Conservation (phyloP, 2,888 invertebrate genomes). For the Endotricha flammealis region DNA sequence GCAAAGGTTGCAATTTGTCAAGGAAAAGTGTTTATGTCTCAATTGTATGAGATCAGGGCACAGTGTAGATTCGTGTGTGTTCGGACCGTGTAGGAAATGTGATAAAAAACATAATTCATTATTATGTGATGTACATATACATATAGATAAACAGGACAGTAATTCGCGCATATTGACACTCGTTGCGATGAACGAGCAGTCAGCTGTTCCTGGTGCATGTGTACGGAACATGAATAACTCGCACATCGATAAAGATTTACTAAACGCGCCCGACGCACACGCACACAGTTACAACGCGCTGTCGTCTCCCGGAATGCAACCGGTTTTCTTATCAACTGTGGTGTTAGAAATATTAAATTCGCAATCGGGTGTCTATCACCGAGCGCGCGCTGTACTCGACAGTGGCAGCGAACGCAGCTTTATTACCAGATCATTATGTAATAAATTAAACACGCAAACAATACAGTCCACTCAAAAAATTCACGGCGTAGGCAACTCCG, state of each 20-base stretch:
- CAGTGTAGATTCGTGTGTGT: not conserved
- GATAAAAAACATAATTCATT: constrained; percentile 14
- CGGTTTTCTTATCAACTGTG: constrained; percentile 8
- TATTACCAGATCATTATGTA: constrained; percentile 9
- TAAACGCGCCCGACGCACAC: not conserved
- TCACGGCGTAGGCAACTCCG: constrained; percentile 7
- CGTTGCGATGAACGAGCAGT: not conserved
- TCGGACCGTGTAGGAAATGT: constrained; percentile 15
- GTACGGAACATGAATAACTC: not conserved
- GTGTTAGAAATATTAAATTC: constrained; percentile 5
- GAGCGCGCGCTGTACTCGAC: constrained; percentile 10
- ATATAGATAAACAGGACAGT: not conserved
- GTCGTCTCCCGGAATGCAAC: not conserved
- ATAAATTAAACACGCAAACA: constrained; percentile 5
- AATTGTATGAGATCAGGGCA: constrained; percentile 6
- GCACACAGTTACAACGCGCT: not conserved
- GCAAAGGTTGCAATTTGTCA: not conserved
- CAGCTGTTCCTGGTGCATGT: not conserved
- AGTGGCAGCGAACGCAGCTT: constrained; percentile 12
- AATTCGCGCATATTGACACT: not conserved
- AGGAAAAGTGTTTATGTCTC: not conserved
- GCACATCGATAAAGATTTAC: not conserved
- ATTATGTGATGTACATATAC: constrained; percentile 1
- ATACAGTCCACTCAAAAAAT: constrained; percentile 11
- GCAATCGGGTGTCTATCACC: not conserved